Base-by-base conservation (phyloP, 2,113 vertebrate species). In the Hyperopisus bebe region DNA sequence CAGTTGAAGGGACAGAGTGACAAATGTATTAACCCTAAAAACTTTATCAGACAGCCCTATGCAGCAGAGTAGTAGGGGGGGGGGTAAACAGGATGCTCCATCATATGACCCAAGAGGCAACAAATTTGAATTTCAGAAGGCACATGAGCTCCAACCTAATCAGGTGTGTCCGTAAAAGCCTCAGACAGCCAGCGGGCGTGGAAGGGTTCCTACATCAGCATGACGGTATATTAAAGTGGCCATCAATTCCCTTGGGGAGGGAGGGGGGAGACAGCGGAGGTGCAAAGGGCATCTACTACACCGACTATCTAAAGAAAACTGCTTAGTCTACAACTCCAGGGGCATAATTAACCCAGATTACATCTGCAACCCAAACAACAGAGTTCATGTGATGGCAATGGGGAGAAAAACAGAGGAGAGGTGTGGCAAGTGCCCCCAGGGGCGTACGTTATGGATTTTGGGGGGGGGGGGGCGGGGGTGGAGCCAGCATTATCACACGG, bases 281-380 rank as follows among this genome's bases (percentile, higher is more conserved):
- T 24, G 83, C 42, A 50, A 35, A 53, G 48, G 50, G 47, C 50
- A 53, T 35, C 47, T 86, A 50, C n/a, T 24, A 50, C n/a, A 50
- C 24, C 13, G n/a, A 47, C n/a, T 15, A 47, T 84, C 82, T 84
- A 21, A 21, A 47, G 21, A 84, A 84, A 84, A 84, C 39, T 84
- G 82, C 39, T 47, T 47, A 84, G 35, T 24, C 46, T 47, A 48
- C 83, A 86, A 48, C 83, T 48, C 44, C 24, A 86, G 83, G n/a
- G n/a, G 21, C 44, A 47, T 86, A 86, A 86, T 86, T 86, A 47
- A 21, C 82, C 82, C 82, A 84, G 82, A 84, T 84, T n/a, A 39
- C 82, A 86, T 50, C 44, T 47, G 17, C 21, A 86, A 47, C 24
- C 47, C 44, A 86, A 86, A 27, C 44, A 85, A n/a, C 44, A 50